phyloP scores from a whole-genome alignment of 53 echinoderm and acorn worm genomes.

The Glandiceps talaboti region DNA sequence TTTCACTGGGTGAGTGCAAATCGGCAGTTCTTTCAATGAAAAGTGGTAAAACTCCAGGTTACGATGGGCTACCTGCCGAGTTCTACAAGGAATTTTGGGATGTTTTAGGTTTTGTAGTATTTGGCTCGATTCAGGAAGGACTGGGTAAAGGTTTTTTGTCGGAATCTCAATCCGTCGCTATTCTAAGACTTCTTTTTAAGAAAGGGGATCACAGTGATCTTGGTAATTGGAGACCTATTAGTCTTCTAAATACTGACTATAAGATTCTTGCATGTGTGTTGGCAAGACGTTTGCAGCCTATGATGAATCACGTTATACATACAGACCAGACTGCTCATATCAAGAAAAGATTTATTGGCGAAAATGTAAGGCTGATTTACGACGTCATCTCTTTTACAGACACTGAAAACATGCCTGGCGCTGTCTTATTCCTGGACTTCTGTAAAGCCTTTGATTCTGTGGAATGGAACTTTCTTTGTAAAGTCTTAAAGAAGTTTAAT shows the following conservation, averaged over 20 bases:
- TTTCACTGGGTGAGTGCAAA: conserved; percentile 1
- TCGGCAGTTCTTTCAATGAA: conserved; percentile 14
- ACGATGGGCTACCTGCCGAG: conserved; percentile 4
- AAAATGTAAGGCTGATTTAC: conserved; percentile 4
- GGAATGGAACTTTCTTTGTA: conserved; percentile 4
- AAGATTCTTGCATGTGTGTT: not conserved
- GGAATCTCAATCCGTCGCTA: not conserved
- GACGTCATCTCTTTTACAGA: conserved; percentile 6
- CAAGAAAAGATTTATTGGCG: conserved; percentile 1
- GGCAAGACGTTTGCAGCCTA: not conserved
- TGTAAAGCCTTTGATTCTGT: conserved; percentile 1
- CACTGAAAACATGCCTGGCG: not conserved
- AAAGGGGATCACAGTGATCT: not conserved
- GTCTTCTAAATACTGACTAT: conserved; percentile 1
- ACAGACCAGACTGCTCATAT: conserved; percentile 2
- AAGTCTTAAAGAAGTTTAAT: conserved; percentile 6
- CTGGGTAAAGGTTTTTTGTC: not conserved
- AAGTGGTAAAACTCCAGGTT: conserved; percentile 8
- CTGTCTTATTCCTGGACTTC: conserved; percentile 5
- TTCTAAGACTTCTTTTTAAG: not conserved
- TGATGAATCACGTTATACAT: not conserved
- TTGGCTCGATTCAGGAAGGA: not conserved
- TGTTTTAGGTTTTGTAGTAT: not conserved
- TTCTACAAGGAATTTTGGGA: conserved; percentile 4
- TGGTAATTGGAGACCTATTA: conserved; percentile 10